Conservation (phyloP, 2,797 vertebrate genomes). For the Agapornis canus region DNA sequence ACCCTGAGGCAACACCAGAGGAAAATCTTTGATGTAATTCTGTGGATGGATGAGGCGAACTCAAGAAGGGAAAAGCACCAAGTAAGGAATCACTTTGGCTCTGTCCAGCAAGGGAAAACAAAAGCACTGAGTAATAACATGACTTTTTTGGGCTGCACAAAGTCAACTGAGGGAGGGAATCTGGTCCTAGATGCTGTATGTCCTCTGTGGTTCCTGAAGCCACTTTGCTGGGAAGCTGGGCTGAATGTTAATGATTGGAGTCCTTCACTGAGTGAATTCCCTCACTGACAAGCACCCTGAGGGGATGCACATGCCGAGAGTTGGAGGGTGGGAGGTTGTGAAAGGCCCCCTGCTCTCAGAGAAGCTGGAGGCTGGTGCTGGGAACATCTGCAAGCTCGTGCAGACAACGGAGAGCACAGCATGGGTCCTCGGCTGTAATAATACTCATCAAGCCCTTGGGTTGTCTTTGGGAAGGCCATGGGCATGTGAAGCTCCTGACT, state of each 20-base stretch:
- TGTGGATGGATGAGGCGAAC: not conserved
- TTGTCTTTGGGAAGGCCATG: not conserved
- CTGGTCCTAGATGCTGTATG: not conserved
- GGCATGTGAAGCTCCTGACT: not conserved
- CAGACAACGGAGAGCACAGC: not conserved
- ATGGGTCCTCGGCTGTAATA: not conserved
- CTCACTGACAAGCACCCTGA: not conserved
- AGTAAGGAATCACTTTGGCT: not conserved
- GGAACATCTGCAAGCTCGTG: not conserved
- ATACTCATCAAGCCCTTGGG: not conserved
- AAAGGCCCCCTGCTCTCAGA: not conserved
- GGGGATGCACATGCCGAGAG: not conserved
- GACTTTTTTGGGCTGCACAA: not conserved
- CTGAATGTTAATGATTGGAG: not conserved
- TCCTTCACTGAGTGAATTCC: not conserved
- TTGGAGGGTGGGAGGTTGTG: not conserved
- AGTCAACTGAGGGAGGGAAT: not conserved
- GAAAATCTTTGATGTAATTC: not conserved
- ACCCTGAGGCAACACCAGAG: accelerated
- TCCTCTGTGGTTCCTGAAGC: not conserved
- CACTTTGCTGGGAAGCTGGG: not conserved
- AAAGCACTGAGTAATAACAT: accelerated
- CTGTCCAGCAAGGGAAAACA: not conserved
- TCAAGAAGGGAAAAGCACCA: not conserved
- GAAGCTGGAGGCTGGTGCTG: not conserved